These are phyloP conservation scores for Hypomesus transpacificus DNA, from an alignment of 2,113 vertebrate genomes.

Conservation along the genomic window DNA sequence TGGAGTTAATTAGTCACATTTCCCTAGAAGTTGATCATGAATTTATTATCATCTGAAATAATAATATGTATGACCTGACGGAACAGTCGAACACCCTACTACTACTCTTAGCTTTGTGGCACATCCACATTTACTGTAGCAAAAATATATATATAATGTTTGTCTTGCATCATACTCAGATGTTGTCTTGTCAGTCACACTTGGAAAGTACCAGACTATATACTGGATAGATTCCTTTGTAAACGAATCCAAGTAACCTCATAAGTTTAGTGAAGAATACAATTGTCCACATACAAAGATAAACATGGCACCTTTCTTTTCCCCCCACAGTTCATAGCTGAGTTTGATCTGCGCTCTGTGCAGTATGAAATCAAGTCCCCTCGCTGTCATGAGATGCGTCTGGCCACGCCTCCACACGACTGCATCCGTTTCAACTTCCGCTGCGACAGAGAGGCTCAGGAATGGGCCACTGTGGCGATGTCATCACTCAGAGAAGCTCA, in stretches of 20 bases:
- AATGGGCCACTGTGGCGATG: conserved; percentile 82
- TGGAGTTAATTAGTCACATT: no score
- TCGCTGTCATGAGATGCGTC: conserved; percentile 74
- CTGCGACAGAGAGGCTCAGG: conserved; percentile 80
- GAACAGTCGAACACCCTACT: no score
- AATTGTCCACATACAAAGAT: neutral
- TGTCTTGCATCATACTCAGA: no score
- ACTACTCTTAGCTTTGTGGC: no score
- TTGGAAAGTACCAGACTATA: no score
- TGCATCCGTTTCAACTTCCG: conserved; percentile 75
- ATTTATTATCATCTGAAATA: no score
- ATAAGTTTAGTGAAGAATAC: neutral
- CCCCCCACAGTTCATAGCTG: conserved; percentile 67
- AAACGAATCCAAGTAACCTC: neutral
- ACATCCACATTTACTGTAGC: no score
- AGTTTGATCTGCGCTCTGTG: conserved; percentile 75
- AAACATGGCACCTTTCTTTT: conserved; percentile 2
- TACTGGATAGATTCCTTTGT: no score
- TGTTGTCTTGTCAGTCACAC: no score
- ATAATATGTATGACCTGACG: no score
- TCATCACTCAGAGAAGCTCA: conserved; percentile 79
- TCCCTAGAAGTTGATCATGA: no score
- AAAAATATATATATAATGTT: no score
- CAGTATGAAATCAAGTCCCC: conserved; percentile 72
- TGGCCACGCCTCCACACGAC: conserved; percentile 60